phyloP scores from a whole-genome alignment of 2,888 invertebrate genomes.

The Drosophila nr. perissopoda region DNA sequence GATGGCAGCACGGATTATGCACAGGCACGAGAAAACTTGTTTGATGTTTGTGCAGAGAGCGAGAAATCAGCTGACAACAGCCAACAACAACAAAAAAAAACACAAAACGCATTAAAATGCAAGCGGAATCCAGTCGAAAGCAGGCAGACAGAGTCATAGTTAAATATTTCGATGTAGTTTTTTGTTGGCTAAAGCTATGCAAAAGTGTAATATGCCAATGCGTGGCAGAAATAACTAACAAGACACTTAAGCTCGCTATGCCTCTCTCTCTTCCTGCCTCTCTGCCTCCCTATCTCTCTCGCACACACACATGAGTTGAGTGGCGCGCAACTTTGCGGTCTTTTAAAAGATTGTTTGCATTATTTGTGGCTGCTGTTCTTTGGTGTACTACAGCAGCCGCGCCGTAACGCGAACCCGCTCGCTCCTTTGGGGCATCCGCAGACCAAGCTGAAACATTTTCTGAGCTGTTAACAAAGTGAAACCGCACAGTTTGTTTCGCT shows the following conservation, averaged over 20 bases:
- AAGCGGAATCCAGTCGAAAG: constrained; percentile 1
- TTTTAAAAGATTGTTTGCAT: constrained; percentile 81
- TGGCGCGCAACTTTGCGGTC: constrained; percentile 74
- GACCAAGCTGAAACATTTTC: constrained; percentile 62
- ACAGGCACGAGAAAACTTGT: constrained; percentile 75
- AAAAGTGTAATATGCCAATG: constrained; percentile 68
- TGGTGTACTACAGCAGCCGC: constrained; percentile 15
- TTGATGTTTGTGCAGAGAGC: constrained; percentile 62
- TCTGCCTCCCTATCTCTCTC: not conserved
- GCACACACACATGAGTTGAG: constrained; percentile 38
- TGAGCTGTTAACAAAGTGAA: constrained; percentile 81
- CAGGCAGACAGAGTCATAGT: not conserved
- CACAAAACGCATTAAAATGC: constrained; percentile 14
- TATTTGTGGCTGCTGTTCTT: constrained; percentile 68
- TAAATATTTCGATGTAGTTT: constrained; percentile 1
- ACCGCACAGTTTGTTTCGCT: constrained; percentile 78
- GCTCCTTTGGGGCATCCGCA: constrained; percentile 7
- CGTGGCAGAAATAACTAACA: constrained; percentile 23
- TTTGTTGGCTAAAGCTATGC: constrained; percentile 50
- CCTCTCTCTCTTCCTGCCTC: not conserved
- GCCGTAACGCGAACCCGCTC: not conserved
- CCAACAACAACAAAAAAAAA: constrained; percentile 28
- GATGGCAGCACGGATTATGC: constrained; percentile 63
- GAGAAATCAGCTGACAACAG: constrained; percentile 64
- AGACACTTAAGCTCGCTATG: not conserved